Conservation (phyloP, 2,797 vertebrate genomes). For the Urosaurus nigricauda region DNA sequence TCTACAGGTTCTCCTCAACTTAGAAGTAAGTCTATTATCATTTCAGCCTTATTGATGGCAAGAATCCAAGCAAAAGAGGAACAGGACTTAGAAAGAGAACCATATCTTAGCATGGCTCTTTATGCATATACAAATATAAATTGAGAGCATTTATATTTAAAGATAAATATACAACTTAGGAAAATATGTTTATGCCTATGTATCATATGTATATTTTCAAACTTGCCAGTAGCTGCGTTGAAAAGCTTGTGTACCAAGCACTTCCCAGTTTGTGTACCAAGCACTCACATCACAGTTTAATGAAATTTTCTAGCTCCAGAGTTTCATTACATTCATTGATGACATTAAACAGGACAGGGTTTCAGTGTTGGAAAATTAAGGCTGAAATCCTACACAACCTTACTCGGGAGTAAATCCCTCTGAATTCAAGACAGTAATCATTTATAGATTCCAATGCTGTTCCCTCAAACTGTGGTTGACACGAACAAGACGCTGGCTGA, state of each 20-base stretch:
- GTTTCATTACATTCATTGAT: constrained; percentile 51
- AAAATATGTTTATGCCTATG: not conserved
- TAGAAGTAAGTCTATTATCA: not conserved
- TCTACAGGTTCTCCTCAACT: not conserved
- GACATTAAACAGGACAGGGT: constrained; percentile 59
- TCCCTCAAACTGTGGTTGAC: not conserved
- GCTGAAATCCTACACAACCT: not conserved
- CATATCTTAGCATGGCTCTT: no score
- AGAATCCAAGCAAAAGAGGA: not conserved
- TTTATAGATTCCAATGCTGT: not conserved
- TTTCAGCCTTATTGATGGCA: not conserved
- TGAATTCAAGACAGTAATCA: no score
- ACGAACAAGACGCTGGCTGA: not conserved
- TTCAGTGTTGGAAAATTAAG: not conserved
- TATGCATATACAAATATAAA: not conserved
- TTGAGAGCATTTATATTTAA: no score
- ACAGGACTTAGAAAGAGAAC: not conserved
- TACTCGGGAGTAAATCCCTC: no score
- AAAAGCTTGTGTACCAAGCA: constrained; percentile 19
- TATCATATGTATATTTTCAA: not conserved
- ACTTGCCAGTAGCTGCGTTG: constrained; percentile 27
- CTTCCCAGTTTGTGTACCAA: constrained; percentile 19
- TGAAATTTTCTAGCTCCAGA: constrained; percentile 33
- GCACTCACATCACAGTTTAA: not conserved
- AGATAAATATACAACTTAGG: not conserved